Evolutionary conservation across 2,113 vertebrate genomes (phyloP).

Genomic region (Pan troglodytes): NHGRI_mPanTro3-v2.1_pri NC_072412.2:71463001-71463500

Average conservation of each 20-base stretch:
- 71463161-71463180: slow-evolving; percentile 67
- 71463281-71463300: slow-evolving; percentile 84
- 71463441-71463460: not conserved
- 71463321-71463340: slow-evolving; percentile 86
- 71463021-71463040: slow-evolving; percentile 41
- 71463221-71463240: slow-evolving; percentile 85
- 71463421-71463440: not conserved
- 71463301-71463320: slow-evolving; percentile 82
- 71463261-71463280: slow-evolving; percentile 81
- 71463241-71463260: slow-evolving; percentile 87
- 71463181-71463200: slow-evolving; percentile 71
- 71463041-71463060: slow-evolving; percentile 11
- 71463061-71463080: not conserved
- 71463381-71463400: slow-evolving; percentile 69
- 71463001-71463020: not conserved
- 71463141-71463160: slow-evolving; percentile 48
- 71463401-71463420: slow-evolving; percentile 69
- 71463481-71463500: not conserved
- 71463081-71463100: not conserved
- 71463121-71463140: not conserved
- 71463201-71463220: slow-evolving; percentile 75
- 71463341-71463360: slow-evolving; percentile 78
- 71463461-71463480: not conserved
- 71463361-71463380: slow-evolving; percentile 76
- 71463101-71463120: slow-evolving; percentile 45